A percentile compares a stretch with the other conserved stretches of the same genome.
These are phyloP conservation scores for Noctilio leporinus DNA, from an alignment of 2,113 vertebrate genomes.

Conservation along the genomic window DNA sequence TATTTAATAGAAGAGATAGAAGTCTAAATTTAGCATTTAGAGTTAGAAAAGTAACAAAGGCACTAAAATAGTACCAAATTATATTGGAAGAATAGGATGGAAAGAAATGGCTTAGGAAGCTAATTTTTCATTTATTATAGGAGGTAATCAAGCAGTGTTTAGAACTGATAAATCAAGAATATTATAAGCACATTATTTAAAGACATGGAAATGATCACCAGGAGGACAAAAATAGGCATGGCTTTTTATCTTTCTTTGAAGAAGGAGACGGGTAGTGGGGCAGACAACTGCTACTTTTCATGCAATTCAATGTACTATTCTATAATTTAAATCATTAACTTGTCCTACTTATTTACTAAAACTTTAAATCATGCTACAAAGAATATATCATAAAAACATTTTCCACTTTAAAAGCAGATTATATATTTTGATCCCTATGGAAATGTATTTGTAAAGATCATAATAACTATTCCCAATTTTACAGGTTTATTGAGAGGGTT, in stretches of 20 bases:
- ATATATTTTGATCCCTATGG: neutral
- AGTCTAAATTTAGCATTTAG: neutral
- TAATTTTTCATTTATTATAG: constrained; percentile 8
- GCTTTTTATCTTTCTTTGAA: neutral
- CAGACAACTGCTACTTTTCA: neutral
- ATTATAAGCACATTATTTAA: neutral
- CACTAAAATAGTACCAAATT: neutral
- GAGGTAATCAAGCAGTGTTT: neutral
- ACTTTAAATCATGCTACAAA: neutral
- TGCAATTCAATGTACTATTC: neutral
- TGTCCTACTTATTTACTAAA: neutral
- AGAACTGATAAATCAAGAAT: neutral
- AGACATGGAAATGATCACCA: neutral
- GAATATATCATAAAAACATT: neutral
- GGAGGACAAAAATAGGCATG: neutral
- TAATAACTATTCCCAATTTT: neutral
- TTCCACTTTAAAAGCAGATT: neutral
- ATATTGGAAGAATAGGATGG: neutral
- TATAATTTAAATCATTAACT: neutral
- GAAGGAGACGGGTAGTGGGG: neutral
- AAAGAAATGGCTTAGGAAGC: neutral
- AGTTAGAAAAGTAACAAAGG: neutral
- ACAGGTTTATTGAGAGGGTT: neutral
- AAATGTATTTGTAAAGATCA: neutral
- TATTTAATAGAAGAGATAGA: neutral